These are phyloP conservation scores for Sclerurus mexicanus DNA, from an alignment of 2,113 vertebrate genomes.

Conservation along the genomic window DNA sequence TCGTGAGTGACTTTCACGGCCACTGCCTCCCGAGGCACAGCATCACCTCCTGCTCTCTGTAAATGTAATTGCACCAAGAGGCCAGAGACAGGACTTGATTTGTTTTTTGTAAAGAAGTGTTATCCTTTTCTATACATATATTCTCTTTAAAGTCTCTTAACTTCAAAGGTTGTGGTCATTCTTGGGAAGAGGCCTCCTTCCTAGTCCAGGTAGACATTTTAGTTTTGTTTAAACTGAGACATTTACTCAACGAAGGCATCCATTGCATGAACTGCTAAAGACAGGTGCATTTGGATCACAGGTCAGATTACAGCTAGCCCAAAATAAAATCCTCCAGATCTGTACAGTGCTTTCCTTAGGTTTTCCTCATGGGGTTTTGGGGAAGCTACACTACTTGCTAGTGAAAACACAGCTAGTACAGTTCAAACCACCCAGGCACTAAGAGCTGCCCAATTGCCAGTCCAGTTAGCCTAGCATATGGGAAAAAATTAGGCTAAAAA, in stretches of 20 bases:
- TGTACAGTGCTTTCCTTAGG: accelerated
- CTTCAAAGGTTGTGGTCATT: no score
- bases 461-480: neutral
- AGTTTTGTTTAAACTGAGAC: no score
- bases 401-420: neutral
- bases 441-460: neutral
- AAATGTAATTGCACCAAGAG: no score
- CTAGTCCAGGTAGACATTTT: no score
- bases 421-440: neutral
- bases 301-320: neutral
- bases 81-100: no score
- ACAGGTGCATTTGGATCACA: neutral
- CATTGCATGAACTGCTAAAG: neutral
- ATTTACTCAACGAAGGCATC: neutral
- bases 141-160: no score
- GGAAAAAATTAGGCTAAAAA: neutral
- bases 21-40: no score
- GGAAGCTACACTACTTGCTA: neutral
- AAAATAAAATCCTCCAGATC: neutral
- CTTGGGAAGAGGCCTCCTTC: no score
- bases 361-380: neutral
- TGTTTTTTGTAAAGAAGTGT: no score
- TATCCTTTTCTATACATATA: no score
- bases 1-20: no score
- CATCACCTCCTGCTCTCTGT: no score